phyloP scores from a whole-genome alignment of 1,140 invertebrate species.

The Brachionus paranguensis region DNA sequence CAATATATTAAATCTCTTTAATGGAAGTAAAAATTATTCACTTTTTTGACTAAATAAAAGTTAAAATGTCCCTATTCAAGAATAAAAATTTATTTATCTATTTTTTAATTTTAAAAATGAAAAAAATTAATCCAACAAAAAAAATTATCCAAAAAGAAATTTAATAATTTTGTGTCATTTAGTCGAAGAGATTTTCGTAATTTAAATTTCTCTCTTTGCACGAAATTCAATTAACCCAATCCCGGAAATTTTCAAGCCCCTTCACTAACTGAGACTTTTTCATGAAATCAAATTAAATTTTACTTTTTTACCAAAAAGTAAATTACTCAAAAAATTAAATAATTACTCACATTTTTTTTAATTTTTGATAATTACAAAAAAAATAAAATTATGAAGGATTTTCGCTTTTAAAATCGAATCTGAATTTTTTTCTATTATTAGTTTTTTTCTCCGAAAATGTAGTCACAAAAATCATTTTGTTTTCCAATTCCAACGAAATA shows the following conservation, averaged over 20 bases:
- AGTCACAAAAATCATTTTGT: too few species aligned
- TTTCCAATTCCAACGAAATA: too few species aligned
- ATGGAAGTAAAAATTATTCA: neutral
- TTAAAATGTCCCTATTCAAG: neutral
- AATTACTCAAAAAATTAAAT: neutral
- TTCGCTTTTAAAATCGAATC: neutral
- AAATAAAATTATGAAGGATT: neutral
- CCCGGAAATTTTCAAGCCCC: neutral
- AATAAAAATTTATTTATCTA: too few species aligned
- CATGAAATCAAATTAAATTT: neutral
- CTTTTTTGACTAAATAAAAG: neutral
- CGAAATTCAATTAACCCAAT: neutral
- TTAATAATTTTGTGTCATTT: too few species aligned
- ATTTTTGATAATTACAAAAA: neutral
- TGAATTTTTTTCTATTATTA: too few species aligned
- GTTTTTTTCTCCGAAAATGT: too few species aligned
- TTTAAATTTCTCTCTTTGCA: neutral
- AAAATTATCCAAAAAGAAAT: too few species aligned
- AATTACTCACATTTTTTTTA: neutral
- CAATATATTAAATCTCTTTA: neutral
- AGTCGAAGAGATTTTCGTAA: too few species aligned
- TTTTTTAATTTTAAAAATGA: too few species aligned
- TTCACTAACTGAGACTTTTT: neutral
- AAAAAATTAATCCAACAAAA: too few species aligned
- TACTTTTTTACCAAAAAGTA: neutral